phyloP scores from a whole-genome alignment of 1,140 invertebrate species.

The Trichonephila clavata region DNA sequence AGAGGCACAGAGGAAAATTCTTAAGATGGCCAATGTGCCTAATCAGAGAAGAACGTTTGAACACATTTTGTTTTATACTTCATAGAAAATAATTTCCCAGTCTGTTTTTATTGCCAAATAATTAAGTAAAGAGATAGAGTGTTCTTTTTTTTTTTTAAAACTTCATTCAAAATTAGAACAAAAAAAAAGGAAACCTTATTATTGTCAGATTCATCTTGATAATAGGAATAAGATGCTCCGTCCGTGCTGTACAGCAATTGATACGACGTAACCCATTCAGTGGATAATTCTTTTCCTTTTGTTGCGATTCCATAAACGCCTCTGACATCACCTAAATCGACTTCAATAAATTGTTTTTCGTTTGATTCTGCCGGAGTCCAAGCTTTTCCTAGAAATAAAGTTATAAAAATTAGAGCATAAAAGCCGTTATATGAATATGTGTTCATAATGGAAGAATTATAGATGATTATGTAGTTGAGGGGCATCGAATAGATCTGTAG shows the following conservation, averaged over 20 bases:
- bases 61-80: no score
- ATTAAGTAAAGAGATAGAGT: no score
- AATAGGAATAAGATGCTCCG: conserved; percentile 83
- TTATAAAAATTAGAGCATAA: no score
- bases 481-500: no score
- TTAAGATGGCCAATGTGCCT: no score
- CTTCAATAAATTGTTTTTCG: conserved; percentile 86
- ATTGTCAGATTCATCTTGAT: conserved; percentile 57
- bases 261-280: conserved; percentile 89
- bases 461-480: no score
- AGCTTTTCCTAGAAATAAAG: conserved; percentile 80
- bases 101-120: no score
- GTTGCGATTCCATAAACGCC: conserved; percentile 88
- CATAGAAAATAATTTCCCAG: no score
- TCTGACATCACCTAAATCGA: conserved; percentile 85
- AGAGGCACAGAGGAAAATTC: no score
- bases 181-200: conserved; percentile 79
- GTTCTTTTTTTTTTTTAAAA: not conserved
- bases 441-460: no score
- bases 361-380: conserved; percentile 85
- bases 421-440: no score
- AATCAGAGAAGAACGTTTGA: no score
- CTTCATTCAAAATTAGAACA: not conserved
- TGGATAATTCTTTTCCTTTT: conserved; percentile 84
- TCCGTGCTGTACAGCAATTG: conserved; percentile 87